Percentiles rank a stretch among this genome's conserved stretches.
Conservation (phyloP, 2,888 invertebrate species). For the Maniola hyperantus region DNA sequence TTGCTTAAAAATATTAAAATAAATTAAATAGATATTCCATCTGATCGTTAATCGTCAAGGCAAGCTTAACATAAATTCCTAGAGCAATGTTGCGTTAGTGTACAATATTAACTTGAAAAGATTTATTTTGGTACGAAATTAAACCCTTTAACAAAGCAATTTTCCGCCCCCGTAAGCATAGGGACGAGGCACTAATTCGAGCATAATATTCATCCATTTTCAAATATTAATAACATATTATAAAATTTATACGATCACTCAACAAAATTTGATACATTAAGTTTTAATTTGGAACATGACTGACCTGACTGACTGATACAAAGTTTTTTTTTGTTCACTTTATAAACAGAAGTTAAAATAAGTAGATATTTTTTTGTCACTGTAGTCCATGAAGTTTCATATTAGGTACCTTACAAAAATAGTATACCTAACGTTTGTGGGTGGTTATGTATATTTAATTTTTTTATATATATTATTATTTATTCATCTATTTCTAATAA, state of each 20-base stretch:
- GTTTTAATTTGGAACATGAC: neutral
- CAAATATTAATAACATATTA: conserved; percentile 21
- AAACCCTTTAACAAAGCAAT: conserved; percentile 34
- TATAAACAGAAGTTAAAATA: neutral
- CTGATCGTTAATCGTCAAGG: neutral
- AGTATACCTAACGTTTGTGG: neutral
- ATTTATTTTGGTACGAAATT: conserved; percentile 31
- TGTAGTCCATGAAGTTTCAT: too few species aligned
- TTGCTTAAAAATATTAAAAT: neutral
- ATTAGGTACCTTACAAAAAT: too few species aligned
- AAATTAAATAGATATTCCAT: neutral
- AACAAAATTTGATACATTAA: neutral
- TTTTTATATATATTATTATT: neutral
- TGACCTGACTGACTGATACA: too few species aligned
- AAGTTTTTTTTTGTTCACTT: neutral
- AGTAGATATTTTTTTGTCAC: too few species aligned
- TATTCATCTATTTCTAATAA: conserved; percentile 1
- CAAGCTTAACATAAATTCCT: neutral
- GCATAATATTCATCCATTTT: conserved; percentile 17
- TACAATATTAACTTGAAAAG: conserved; percentile 18
- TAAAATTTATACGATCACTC: neutral
- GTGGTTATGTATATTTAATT: neutral
- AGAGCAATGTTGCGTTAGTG: neutral
- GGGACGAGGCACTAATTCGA: conserved; percentile 19
- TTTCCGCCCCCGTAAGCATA: conserved; percentile 31